A percentile compares a stretch with the other conserved stretches of the same genome.
These are phyloP conservation scores for Caenorhabditis angaria DNA, from an alignment of 2,888 invertebrate genomes.

Conservation along the genomic window DNA sequence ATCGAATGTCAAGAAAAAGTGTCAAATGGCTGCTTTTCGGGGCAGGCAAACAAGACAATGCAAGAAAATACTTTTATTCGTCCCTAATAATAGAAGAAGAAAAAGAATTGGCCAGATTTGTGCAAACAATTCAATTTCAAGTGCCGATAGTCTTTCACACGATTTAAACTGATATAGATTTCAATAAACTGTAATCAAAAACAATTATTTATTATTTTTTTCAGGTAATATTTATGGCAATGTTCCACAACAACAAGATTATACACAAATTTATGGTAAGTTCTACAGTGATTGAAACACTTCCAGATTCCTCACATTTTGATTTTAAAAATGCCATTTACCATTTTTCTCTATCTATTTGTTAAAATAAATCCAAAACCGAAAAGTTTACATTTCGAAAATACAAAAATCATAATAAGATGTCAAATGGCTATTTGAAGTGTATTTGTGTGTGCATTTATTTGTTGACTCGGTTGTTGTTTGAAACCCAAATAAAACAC, in stretches of 20 bases:
- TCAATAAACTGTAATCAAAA: neutral
- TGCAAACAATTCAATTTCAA: slow-evolving; percentile 2
- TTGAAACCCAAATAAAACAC: neutral
- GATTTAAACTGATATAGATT: neutral
- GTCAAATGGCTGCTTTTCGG: neutral
- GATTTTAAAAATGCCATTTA: neutral
- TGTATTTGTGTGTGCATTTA: neutral
- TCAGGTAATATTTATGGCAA: slow-evolving; percentile 27
- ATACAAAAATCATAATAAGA: slow-evolving; percentile 2
- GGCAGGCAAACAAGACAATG: neutral
- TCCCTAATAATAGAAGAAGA: neutral
- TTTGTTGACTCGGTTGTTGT: slow-evolving; percentile 1
- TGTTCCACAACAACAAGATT: slow-evolving; percentile 12
- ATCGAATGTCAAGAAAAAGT: neutral
- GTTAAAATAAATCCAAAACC: too few species aligned
- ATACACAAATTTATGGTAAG: slow-evolving; percentile 26
- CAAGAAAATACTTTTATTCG: neutral
- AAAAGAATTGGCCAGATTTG: slow-evolving; percentile 1
- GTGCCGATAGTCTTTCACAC: slow-evolving; percentile 2
- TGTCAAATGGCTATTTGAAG: slow-evolving; percentile 1
- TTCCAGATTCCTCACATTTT: neutral
- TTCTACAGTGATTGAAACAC: neutral
- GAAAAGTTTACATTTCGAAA: neutral
- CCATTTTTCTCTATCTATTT: neutral
- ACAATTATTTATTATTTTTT: neutral